phyloP scores from a whole-genome alignment of 2,888 invertebrate species.

The Phyto melanocephala region DNA sequence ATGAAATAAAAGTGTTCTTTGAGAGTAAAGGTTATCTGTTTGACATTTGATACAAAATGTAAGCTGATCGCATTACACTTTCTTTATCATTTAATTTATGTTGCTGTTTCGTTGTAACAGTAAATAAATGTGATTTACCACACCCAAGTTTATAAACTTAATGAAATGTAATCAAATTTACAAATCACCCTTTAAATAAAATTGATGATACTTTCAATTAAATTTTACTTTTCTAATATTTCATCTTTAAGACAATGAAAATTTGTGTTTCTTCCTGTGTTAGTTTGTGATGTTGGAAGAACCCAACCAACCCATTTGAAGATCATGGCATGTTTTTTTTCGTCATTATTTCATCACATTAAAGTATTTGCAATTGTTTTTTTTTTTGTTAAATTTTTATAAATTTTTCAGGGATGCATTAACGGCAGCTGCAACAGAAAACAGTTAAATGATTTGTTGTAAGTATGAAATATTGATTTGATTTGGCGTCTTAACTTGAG shows the following conservation, averaged over 20 bases:
- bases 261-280: neutral
- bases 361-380: slow-evolving; percentile 28
- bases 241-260: slow-evolving; percentile 36
- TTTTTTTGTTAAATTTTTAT: neutral
- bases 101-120: neutral
- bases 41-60: no score
- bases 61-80: slow-evolving; percentile 18
- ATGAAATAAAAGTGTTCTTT: slow-evolving; percentile 1
- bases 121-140: slow-evolving; percentile 25
- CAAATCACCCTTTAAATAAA: slow-evolving; percentile 44
- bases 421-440: neutral
- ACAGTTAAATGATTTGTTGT: neutral
- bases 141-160: slow-evolving; percentile 15
- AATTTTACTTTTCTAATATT: neutral
- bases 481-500: neutral
- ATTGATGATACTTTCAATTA: slow-evolving; percentile 35
- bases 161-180: slow-evolving; percentile 22
- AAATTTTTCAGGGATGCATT: slow-evolving; percentile 29
- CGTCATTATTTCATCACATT: slow-evolving; percentile 15
- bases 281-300: neutral
- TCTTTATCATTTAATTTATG: neutral
- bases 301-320: slow-evolving; percentile 24
- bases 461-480: neutral
- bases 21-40: slow-evolving; percentile 11
- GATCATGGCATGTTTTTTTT: slow-evolving; percentile 7